Conservation (phyloP, 2,797 vertebrate species). For the Trachurus trachurus region DNA sequence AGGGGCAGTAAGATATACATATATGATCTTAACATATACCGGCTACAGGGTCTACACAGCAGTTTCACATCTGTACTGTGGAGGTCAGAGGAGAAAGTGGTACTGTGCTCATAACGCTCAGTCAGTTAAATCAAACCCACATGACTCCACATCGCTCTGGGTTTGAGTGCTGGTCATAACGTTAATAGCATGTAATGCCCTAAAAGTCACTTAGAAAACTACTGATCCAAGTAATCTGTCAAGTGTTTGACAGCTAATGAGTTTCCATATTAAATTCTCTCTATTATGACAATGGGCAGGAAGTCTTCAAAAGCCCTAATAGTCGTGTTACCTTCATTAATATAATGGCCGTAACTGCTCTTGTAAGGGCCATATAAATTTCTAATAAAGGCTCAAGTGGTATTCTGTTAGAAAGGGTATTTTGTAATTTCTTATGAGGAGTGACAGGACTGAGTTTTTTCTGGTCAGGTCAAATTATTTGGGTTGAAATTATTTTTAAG, state of each 20-base stretch:
- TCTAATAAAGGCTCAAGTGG: conserved; percentile 21
- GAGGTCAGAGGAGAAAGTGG: background rate
- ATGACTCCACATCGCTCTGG: conserved; percentile 9
- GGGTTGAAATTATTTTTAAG: background rate
- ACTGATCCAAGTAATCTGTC: conserved; percentile 39
- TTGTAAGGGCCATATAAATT: conserved; percentile 19
- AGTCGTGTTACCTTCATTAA: conserved; percentile 33
- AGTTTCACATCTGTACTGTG: background rate
- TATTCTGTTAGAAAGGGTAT: background rate
- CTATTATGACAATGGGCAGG: conserved; percentile 26
- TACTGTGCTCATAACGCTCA: background rate
- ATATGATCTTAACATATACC: background rate
- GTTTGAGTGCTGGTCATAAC: conserved; percentile 21
- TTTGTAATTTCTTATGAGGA: conserved; percentile 1
- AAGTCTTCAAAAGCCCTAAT: conserved; percentile 28
- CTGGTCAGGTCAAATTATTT: background rate
- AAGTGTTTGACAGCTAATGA: conserved; percentile 43
- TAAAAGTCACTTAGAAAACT: conserved; percentile 39
- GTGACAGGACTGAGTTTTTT: background rate
- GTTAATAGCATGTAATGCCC: conserved; percentile 27
- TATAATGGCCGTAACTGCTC: conserved; percentile 19
- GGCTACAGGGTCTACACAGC: background rate
- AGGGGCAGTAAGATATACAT: background rate
- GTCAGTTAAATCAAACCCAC: background rate
- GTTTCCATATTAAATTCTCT: conserved; percentile 42